These are phyloP conservation scores for Picus viridis DNA, from an alignment of 2,797 vertebrate species.

Conservation along the genomic window DNA sequence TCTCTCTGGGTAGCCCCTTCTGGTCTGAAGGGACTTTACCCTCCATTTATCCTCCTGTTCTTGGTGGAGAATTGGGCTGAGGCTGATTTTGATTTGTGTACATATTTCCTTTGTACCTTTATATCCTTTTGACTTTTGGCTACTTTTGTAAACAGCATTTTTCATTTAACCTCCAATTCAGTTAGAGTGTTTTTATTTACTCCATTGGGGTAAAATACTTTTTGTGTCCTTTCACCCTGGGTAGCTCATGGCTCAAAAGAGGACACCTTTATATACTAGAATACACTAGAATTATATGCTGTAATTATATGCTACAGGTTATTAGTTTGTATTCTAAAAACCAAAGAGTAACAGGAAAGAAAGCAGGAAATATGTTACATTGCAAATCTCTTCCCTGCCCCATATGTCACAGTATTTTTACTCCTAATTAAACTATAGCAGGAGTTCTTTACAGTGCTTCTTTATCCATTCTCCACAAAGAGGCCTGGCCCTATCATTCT, in stretches of 20 bases:
- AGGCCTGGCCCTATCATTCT: not conserved
- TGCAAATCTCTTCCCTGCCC: not conserved
- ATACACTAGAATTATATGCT: not conserved
- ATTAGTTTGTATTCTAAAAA: not conserved
- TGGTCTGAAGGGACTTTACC: not conserved
- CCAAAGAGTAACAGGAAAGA: not conserved
- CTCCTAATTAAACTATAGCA: constrained; percentile 24
- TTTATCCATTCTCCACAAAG: constrained; percentile 11
- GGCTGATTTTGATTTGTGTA: no score
- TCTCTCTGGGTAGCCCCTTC: not conserved
- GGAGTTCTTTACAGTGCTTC: not conserved
- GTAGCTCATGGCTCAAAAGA: no score
- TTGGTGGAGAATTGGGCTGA: not conserved
- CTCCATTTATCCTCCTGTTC: not conserved
- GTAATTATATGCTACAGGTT: not conserved
- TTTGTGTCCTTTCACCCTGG: no score
- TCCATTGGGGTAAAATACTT: no score
- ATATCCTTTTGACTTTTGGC: no score
- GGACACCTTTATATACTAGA: not conserved
- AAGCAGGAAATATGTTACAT: not conserved
- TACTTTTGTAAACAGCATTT: no score
- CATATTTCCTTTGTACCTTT: no score
- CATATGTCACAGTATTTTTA: not conserved
- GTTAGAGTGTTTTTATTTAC: no score
- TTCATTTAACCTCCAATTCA: no score